A percentile compares a stretch with the other conserved stretches of the same genome.
Evolutionary conservation across 2,888 invertebrate genomes (phyloP).

Genomic region (Drosophila planitibia): DNA sequence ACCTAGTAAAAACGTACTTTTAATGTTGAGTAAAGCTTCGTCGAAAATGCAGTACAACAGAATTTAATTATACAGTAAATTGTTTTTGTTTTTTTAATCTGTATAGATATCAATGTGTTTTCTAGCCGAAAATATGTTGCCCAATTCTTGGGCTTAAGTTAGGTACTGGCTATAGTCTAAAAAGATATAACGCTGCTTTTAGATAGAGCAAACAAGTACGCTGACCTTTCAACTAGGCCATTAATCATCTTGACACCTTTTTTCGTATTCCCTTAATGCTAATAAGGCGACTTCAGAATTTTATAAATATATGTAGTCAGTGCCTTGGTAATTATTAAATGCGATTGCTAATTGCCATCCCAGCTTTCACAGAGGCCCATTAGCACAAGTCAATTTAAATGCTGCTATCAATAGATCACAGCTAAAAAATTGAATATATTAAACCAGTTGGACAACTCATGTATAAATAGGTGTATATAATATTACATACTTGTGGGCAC

Average conservation of each 20-base stretch:
- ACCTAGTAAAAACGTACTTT: not conserved
- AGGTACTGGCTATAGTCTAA: not conserved
- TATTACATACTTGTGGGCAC: slow-evolving; percentile 19
- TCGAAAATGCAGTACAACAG: not conserved
- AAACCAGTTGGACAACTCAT: slow-evolving; percentile 35
- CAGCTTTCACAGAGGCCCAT: slow-evolving; percentile 24
- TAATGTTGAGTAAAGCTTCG: not conserved
- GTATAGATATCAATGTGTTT: not conserved
- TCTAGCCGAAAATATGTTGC: not conserved
- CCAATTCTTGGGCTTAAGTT: not conserved
- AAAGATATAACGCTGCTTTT: not conserved
- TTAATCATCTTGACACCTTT: slow-evolving; percentile 34
- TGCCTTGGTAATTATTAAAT: slow-evolving; percentile 21
- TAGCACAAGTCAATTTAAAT: slow-evolving; percentile 41
- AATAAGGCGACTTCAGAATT: not conserved
- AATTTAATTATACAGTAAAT: not conserved
- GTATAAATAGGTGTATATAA: slow-evolving; percentile 3
- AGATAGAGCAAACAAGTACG: not conserved
- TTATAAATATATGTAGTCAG: not conserved
- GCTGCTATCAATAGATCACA: slow-evolving; percentile 58
- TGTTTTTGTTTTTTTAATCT: not conserved
- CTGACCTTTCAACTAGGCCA: not conserved
- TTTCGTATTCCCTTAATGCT: not conserved
- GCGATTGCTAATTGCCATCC: slow-evolving; percentile 45
- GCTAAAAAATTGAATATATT: slow-evolving; percentile 53